Evolutionary conservation across 2,113 vertebrate genomes (phyloP).

Genomic region (Zosterops japonicus): DNA sequence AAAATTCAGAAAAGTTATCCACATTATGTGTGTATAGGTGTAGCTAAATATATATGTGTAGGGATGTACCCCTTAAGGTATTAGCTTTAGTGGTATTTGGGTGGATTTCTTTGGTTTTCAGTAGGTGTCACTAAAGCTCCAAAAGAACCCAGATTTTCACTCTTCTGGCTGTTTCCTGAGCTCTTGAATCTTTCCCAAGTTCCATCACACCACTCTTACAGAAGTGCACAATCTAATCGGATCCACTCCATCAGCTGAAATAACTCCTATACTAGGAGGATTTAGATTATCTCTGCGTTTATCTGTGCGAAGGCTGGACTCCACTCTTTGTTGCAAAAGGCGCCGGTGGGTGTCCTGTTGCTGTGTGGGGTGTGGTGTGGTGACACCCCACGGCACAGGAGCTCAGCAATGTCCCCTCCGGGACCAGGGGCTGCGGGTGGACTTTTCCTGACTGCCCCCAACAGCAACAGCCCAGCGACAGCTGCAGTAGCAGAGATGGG

Average conservation of each 20-base stretch:
- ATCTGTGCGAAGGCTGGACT: not conserved
- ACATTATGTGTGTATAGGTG: not conserved
- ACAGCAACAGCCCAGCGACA: not conserved
- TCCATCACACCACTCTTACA: not conserved
- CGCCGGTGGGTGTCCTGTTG: not conserved
- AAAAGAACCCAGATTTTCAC: not conserved
- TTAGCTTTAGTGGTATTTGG: not conserved
- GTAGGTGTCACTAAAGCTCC: constrained; percentile 54
- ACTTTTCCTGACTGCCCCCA: not conserved
- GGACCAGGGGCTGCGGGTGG: not conserved
- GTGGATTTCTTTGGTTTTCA: constrained; percentile 1
- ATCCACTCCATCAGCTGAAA: not conserved
- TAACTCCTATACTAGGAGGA: not conserved
- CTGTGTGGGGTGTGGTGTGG: not conserved
- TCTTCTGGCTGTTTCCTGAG: not conserved
- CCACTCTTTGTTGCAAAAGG: not conserved
- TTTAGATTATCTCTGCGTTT: not conserved
- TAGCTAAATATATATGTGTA: not conserved
- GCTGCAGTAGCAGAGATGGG: not conserved
- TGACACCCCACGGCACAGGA: fast-evolving
- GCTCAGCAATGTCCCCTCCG: not conserved
- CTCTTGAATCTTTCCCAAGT: not conserved
- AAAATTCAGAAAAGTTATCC: not conserved
- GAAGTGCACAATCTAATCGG: not conserved
- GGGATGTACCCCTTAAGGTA: not conserved